Base-by-base conservation (phyloP, 1,140 invertebrate species). In the Mercenaria mercenaria region DNA sequence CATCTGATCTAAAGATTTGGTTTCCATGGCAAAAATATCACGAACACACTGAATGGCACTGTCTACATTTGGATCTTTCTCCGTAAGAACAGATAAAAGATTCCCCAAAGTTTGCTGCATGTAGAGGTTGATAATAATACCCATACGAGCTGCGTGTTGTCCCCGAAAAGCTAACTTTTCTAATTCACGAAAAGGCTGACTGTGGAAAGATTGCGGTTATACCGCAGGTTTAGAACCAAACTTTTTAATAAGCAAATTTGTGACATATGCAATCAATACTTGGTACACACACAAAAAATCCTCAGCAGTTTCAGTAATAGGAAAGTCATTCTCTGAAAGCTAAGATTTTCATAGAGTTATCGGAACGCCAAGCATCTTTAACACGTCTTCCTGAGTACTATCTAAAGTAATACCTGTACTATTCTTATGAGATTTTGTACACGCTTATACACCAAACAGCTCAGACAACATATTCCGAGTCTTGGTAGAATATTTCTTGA, bases 141-240 rank as follows among this genome's bases (percentile, higher is more conserved):
- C 79, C 79, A 82, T 82, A 23, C 79, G 3, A 32, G 79, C 79
- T 82, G 79, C 79, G 50, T 82, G 79, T 61, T 82, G 79, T 18
- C 79, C 79, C 34, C 59, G 79, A n/a, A 20, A 82, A 8, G 79
- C 79, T 4, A 61, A 10, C 26, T 82, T 82, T 34, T 82, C 79
- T 26, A 82, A 59, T 15, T 56, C 50, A 20, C 26, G 13, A 13
- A 82, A 37, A 52, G 79, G 79, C 32, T 72, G 67, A 32, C 15
- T 32, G 29, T 26, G 37, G 15, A 82, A 41, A 82, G 41, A 59
- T 41, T 82, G 79, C 10, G 79, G 37, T 61, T 82, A 59, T 3
- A n/a, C n/a, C n/a, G 47, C 37, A 18, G 79, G 8, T 82, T 82
- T 82, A 3, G 6, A 18, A 59, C 79, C 79, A 39, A 20, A 64